phyloP scores from a whole-genome alignment of 2,797 vertebrate genomes.

The Psittacula echo region DNA sequence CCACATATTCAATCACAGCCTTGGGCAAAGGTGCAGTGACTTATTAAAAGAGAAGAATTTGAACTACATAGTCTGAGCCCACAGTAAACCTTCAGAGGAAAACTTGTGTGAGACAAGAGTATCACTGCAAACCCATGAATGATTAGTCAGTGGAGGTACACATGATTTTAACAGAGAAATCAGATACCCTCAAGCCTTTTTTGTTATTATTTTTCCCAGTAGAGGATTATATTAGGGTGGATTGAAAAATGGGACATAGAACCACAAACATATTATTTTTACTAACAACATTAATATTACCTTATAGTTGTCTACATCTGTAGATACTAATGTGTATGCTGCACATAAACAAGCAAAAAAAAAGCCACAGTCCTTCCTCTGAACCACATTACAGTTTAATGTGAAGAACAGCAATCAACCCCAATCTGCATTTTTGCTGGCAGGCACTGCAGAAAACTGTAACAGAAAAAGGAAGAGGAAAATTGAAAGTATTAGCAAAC shows the following conservation, averaged over 20 bases:
- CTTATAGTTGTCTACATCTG: neutral
- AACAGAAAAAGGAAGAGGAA: neutral
- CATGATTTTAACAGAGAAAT: neutral
- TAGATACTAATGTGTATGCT: neutral
- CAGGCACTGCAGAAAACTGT: neutral
- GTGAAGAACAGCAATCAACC: neutral
- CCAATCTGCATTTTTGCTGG: neutral
- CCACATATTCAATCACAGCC: constrained; percentile 38
- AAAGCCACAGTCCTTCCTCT: neutral
- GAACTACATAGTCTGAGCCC: neutral
- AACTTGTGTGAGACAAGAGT: neutral
- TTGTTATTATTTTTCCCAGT: neutral
- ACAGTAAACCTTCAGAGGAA: neutral
- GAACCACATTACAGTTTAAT: neutral
- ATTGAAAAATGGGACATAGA: neutral
- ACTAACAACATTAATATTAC: neutral
- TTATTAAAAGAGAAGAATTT: constrained; percentile 18
- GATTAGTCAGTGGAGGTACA: neutral
- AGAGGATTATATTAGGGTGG: neutral
- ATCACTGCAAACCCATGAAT: neutral
- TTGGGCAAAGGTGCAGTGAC: constrained; percentile 14
- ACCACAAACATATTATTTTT: neutral
- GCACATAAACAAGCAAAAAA: neutral
- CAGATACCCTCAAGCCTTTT: neutral
- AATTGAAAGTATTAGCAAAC: neutral